These are phyloP conservation scores for Lytechinus pictus DNA, from an alignment of 35 echinoderm and acorn worm species.

Conservation along the genomic window DNA sequence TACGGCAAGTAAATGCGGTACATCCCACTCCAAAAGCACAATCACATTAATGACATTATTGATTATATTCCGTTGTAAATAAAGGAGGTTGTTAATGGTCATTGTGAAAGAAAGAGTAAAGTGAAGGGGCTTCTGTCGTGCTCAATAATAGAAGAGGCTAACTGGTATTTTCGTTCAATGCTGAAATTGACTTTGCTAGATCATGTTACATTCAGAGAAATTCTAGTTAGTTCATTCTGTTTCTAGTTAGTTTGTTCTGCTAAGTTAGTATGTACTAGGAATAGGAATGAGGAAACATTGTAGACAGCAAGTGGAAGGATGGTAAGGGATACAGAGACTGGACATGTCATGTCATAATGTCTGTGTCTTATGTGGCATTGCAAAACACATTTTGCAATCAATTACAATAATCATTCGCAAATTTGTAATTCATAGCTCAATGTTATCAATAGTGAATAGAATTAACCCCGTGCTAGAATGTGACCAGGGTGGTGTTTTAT, in stretches of 20 bases:
- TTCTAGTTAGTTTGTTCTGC: not conserved
- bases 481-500: too few relatives aligned
- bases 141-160: not conserved
- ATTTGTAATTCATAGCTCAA: too few relatives aligned
- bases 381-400: too few relatives aligned
- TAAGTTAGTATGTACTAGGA: not conserved
- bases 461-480: too few relatives aligned
- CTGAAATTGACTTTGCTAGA: not conserved
- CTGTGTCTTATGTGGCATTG: too few relatives aligned
- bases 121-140: not conserved
- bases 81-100: not conserved
- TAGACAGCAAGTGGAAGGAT: not conserved
- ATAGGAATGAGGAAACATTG: not conserved
- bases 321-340: not conserved
- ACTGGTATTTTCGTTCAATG: not conserved
- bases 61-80: not conserved
- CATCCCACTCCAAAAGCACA: not conserved
- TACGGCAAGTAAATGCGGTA: not conserved
- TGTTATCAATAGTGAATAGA: too few relatives aligned
- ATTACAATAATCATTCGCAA: too few relatives aligned
- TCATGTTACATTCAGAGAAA: not conserved
- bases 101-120: not conserved
- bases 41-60: too few relatives aligned
- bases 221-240: not conserved
- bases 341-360: too few relatives aligned